phyloP scores from a whole-genome alignment of 2,888 invertebrate genomes.

The Leucoma salicis region DNA sequence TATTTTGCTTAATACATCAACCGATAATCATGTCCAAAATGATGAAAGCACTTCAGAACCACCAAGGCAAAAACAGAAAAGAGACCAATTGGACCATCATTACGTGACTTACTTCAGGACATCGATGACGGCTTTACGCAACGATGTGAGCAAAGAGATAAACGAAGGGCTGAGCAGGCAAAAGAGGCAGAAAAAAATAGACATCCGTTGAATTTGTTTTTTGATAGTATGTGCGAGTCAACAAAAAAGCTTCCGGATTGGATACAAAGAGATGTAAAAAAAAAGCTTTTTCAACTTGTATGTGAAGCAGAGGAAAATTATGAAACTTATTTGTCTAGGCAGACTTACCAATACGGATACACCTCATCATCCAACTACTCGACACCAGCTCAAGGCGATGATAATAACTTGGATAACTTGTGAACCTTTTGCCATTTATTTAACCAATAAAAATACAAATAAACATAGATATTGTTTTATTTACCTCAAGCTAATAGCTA shows the following conservation, averaged over 20 bases:
- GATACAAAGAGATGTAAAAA: conserved; percentile 21
- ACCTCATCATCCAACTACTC: conserved; percentile 16
- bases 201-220: conserved; percentile 21
- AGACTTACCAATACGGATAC: conserved; percentile 25
- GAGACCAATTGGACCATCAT: conserved; percentile 29
- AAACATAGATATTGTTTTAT: conserved; percentile 10
- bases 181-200: conserved; percentile 23
- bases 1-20: conserved; percentile 15
- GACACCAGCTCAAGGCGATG: conserved; percentile 17
- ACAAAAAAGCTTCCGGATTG: conserved; percentile 20
- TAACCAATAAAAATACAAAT: conserved; percentile 15
- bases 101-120: conserved; percentile 26
- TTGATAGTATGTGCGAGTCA: conserved; percentile 31
- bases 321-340: conserved; percentile 20
- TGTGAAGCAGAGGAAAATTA: conserved; percentile 24
- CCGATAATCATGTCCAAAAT: conserved; percentile 19
- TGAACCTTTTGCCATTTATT: conserved; percentile 19
- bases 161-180: conserved; percentile 15
- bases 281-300: conserved; percentile 20
- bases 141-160: conserved; percentile 26
- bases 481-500: conserved; percentile 20
- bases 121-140: conserved; percentile 20
- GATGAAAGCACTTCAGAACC: conserved; percentile 24
- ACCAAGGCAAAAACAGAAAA: conserved; percentile 30
- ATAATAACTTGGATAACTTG: conserved; percentile 14